These are phyloP conservation scores for Trichopria drosophilae DNA, from an alignment of 2,888 invertebrate species.

Conservation along the genomic window DNA sequence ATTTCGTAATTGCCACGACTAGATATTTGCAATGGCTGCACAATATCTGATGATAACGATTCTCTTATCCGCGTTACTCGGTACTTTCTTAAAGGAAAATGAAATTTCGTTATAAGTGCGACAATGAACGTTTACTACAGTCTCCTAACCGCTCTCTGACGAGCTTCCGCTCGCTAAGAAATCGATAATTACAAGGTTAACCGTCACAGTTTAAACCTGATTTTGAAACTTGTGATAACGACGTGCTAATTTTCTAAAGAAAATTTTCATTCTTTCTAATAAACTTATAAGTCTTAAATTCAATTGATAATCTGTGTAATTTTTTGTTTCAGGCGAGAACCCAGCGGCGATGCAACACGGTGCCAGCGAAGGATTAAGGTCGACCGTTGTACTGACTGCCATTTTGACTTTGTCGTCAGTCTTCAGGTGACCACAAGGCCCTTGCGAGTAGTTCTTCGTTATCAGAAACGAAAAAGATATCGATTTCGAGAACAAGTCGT, in stretches of 20 bases:
- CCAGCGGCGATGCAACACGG: slow-evolving; percentile 57
- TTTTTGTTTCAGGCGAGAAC: slow-evolving; percentile 52
- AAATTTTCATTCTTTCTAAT: too few relatives aligned
- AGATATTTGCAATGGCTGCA: too few relatives aligned
- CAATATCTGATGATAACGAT: too few relatives aligned
- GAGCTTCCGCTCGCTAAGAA: slow-evolving; percentile 8
- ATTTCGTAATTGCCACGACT: too few relatives aligned
- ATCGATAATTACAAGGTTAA: slow-evolving; percentile 34
- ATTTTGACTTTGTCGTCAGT: slow-evolving; percentile 46
- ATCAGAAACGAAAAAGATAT: too few relatives aligned
- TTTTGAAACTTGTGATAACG: slow-evolving; percentile 25
- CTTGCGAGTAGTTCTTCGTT: slow-evolving; percentile 26
- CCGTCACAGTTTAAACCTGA: slow-evolving; percentile 15
- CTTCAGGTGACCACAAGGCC: slow-evolving; percentile 55
- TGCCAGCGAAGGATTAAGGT: slow-evolving; percentile 41
- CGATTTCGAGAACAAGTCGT: too few relatives aligned
- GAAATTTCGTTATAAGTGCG: too few relatives aligned
- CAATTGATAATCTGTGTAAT: too few relatives aligned
- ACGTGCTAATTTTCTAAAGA: too few relatives aligned
- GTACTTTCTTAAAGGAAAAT: too few relatives aligned
- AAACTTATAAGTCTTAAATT: too few relatives aligned
- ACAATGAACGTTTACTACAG: slow-evolving; percentile 25
- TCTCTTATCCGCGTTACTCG: too few relatives aligned
- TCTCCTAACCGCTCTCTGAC: slow-evolving; percentile 29
- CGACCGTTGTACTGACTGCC: slow-evolving; percentile 45